Evolutionary conservation across 2,888 invertebrate genomes (phyloP).

Genomic region (Metallyticus violacea): DNA sequence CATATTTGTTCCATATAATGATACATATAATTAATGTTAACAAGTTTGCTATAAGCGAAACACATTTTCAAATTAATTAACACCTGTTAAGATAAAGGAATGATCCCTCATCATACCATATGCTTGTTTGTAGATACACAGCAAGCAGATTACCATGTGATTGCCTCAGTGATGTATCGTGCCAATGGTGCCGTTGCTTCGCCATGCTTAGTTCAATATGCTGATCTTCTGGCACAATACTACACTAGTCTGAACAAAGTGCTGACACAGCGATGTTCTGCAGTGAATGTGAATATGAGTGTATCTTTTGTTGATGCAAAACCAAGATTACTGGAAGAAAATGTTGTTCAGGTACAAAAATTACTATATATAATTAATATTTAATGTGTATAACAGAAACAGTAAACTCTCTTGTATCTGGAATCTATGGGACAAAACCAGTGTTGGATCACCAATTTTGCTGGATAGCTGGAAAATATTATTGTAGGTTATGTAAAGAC

Average conservation of each 20-base stretch:
- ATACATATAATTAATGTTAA: too few species aligned
- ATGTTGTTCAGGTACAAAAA: slow-evolving; percentile 65
- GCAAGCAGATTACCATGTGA: slow-evolving; percentile 91
- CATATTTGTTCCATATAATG: too few species aligned
- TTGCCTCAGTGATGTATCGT: slow-evolving; percentile 80
- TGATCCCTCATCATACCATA: not conserved
- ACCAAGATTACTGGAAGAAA: slow-evolving; percentile 78
- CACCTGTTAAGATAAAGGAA: not conserved
- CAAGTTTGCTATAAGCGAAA: too few species aligned
- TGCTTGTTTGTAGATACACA: slow-evolving; percentile 65
- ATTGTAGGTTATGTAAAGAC: too few species aligned
- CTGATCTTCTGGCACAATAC: slow-evolving; percentile 77
- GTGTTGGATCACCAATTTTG: too few species aligned
- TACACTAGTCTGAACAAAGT: slow-evolving; percentile 75
- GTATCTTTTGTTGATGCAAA: slow-evolving; percentile 83
- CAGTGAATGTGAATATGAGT: slow-evolving; percentile 91
- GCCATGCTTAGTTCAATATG: slow-evolving; percentile 80
- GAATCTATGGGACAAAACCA: too few species aligned
- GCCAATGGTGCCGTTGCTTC: slow-evolving; percentile 87
- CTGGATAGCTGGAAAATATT: too few species aligned
- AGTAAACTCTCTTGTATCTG: too few species aligned
- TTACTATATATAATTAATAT: not conserved
- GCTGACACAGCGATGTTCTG: slow-evolving; percentile 88
- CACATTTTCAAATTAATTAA: too few species aligned
- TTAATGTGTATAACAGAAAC: too few species aligned